Evolutionary conservation across 1,140 invertebrate species (phyloP), one percentile per base, ranked within the genome.

Genomic region (Macrobrachium rosenbergii): DNA sequence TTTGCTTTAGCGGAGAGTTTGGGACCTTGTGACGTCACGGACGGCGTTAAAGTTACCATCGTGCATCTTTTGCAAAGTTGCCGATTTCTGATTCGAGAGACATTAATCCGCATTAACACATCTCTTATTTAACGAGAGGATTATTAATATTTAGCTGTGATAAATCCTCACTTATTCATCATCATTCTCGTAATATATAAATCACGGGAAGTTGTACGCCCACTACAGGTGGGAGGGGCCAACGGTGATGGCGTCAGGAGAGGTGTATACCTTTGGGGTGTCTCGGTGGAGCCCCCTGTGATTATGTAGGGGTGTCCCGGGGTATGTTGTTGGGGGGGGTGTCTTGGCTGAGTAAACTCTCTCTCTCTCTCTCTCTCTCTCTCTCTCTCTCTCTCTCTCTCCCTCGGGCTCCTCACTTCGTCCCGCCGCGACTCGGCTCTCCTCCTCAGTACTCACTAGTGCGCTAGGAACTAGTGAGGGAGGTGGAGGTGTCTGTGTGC

Each of bases 381-480:
- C 3, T 43, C 69, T n/a, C 23, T 12, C 69, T 43, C 69, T 8
- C 5, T 2, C 7, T n/a, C 67, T n/a, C 28, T 16, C 17, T 3
- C 64, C 7, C 3, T 43, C 69, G n/a, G 14, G 23, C 10, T 12
- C n/a, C 37, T 72, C 6, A 37, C 23, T n/a, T 14, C 37, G 21
- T 28, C 14, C 37, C 23, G 21, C 69, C 37, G 17, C 37, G 17
- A n/a, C 28, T 37, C 28, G 28, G 28, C 28, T 37, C 28, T 37
- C 28, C 28, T 37, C 28, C 28, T 45, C 37, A 43, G 45, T 11
- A 6, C 23, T 5, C 16, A 23, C 23, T 77, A 87, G 85, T 87
- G 60, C 85, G 85, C 45, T 82, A 87, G 76, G 59, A 81, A 64
- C 69, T 75, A 73, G 85, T 87, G 85, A 72, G 69, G 58, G 58